Evolutionary conservation across 35 echinoderm and acorn worm genomes (phyloP).

Genomic region (Lytechinus variegatus): DNA sequence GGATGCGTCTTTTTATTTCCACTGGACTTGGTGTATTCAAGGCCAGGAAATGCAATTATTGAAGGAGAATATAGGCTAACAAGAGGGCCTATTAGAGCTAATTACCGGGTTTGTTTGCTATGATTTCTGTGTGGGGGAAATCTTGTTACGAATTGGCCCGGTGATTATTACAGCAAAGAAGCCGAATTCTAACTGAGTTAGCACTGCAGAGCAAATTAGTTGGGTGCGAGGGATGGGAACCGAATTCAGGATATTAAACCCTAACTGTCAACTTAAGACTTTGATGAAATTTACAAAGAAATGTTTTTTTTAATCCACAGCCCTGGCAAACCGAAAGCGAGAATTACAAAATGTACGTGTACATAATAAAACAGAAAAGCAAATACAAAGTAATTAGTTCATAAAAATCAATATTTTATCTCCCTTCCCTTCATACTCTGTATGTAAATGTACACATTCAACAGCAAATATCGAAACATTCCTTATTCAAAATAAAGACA

Average conservation of each 20-base stretch:
- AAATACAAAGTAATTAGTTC: too few relatives aligned
- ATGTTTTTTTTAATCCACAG: too few relatives aligned
- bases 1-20: conserved; percentile 1
- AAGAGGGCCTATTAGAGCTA: background rate
- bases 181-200: background rate
- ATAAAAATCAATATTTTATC: too few relatives aligned
- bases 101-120: background rate
- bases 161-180: background rate
- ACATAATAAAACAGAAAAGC: too few relatives aligned
- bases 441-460: too few relatives aligned
- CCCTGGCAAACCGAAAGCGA: too few relatives aligned
- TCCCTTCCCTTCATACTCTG: too few relatives aligned
- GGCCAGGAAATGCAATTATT: conserved; percentile 18
- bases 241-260: background rate
- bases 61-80: background rate
- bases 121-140: background rate
- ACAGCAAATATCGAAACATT: too few relatives aligned
- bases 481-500: too few relatives aligned
- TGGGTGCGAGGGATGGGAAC: background rate
- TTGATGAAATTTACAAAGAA: too few relatives aligned
- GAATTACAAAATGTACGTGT: too few relatives aligned
- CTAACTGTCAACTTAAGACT: too few relatives aligned
- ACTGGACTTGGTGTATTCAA: conserved; percentile 17
- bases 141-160: background rate
- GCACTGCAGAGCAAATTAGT: background rate